Conservation (phyloP, 2,797 vertebrate genomes). For the Erithacus rubecula region DNA sequence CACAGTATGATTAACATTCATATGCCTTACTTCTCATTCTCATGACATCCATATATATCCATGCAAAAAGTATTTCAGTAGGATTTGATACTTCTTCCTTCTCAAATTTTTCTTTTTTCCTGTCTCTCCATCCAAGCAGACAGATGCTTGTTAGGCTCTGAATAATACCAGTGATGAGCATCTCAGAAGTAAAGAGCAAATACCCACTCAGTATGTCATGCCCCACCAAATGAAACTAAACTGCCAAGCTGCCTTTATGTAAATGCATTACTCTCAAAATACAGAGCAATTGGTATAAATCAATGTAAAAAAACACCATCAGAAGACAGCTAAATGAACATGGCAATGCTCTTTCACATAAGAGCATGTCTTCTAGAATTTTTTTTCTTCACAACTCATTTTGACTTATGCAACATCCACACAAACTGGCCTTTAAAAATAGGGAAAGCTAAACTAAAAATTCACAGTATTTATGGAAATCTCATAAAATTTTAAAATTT, state of each 20-base stretch:
- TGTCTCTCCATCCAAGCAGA: neutral
- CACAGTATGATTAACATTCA: neutral
- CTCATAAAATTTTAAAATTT: neutral
- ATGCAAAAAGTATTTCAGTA: neutral
- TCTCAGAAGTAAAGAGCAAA: neutral
- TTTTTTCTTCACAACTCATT: neutral
- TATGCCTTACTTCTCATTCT: neutral
- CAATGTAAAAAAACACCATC: neutral
- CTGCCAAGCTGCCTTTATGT: neutral
- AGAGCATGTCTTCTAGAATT: neutral
- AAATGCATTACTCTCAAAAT: neutral
- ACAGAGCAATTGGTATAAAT: neutral
- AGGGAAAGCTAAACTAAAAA: neutral
- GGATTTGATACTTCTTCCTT: neutral
- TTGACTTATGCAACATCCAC: neutral
- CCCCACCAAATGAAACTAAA: neutral
- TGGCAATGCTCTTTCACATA: neutral
- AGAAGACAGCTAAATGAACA: neutral
- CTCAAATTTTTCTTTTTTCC: neutral
- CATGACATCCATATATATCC: neutral
- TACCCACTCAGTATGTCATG: neutral
- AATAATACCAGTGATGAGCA: neutral
- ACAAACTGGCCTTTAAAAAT: neutral
- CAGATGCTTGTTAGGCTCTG: neutral
- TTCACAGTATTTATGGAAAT: neutral